Base-by-base conservation (phyloP, 2,888 invertebrate genomes). In the Loripinus fragilis region DNA sequence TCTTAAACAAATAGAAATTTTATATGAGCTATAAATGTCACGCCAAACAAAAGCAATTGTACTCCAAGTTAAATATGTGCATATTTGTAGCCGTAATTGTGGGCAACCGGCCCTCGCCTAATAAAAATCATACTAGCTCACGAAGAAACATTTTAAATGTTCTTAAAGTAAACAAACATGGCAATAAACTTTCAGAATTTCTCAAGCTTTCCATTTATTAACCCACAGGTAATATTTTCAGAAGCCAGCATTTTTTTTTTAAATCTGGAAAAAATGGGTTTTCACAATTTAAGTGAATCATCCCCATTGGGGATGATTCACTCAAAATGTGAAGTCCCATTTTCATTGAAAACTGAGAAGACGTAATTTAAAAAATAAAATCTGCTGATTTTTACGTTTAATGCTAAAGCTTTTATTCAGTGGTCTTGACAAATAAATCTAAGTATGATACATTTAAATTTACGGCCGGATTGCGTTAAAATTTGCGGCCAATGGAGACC, bases 11-110 rank as follows among this genome's bases (percentile, higher is more conserved):
- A 55, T 33, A 64, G 75, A 75, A 70, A 75, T 75, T 71, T 71
- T 70, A 75, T 70, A 70, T 64, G 17, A 23, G n/a, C 64, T 48
- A 74, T 74, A 65, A 70, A 75, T 75, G 70, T 65, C 75, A 75
- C 28, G 23, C 50, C 25, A 65, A 75, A 45, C 45, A 75, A 41
- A 45, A 35, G 45, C 50, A 50, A 45, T 70, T 71, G 70, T 70
- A 64, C 75, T 60, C 7, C 12, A 33, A 60, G 60, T 60, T 60
- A 60, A 60, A n/a, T 60, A 60, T 60, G 60, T 60, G 60, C 60
- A 60, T 60, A 60, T 60, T 60, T 60, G 60, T 33, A 10, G 20
- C 60, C 20, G 33, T 60, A 60, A 60, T 60, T 60, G n/a, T 60
- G 60, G 60, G 60, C 60, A 28, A 20, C 60, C 60, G 33, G 60